A percentile compares a stretch with the other conserved stretches of the same genome.
These are phyloP conservation scores for Clivina fossor DNA, from an alignment of 2,888 invertebrate genomes.

Conservation along the genomic window DNA sequence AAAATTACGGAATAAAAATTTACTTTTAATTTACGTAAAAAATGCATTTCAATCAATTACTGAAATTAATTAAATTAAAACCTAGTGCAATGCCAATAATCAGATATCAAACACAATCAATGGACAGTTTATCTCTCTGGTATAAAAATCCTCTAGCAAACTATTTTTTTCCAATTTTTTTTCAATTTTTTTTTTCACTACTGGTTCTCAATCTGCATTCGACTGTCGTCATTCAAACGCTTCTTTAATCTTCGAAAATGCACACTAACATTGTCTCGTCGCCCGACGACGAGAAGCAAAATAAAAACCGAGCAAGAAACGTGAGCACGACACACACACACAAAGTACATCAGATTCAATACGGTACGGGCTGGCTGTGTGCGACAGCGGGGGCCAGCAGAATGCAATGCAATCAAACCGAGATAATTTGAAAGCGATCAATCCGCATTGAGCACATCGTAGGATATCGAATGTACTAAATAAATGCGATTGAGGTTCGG, in stretches of 20 bases:
- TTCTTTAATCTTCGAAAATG: conserved; percentile 22
- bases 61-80: no score
- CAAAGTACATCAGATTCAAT: neutral
- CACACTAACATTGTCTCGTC: neutral
- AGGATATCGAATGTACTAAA: no score
- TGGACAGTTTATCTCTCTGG: conserved; percentile 24
- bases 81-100: no score
- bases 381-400: neutral
- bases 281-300: neutral
- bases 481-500: no score
- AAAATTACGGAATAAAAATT: no score
- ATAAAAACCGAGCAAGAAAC: conserved; percentile 1
- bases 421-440: conserved; percentile 29
- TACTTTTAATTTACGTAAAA: no score
- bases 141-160: conserved; percentile 17
- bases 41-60: no score
- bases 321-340: neutral
- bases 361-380: neutral
- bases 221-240: conserved; percentile 12
- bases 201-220: conserved; percentile 23
- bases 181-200: no score
- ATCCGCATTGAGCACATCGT: conserved; percentile 13
- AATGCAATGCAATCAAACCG: conserved; percentile 11
- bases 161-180: conserved; percentile 24
- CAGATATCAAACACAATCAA: conserved; percentile 25